Evolutionary conservation across 2,797 vertebrate species (phyloP).

Genomic region (Cirrhinus mrigala): DNA sequence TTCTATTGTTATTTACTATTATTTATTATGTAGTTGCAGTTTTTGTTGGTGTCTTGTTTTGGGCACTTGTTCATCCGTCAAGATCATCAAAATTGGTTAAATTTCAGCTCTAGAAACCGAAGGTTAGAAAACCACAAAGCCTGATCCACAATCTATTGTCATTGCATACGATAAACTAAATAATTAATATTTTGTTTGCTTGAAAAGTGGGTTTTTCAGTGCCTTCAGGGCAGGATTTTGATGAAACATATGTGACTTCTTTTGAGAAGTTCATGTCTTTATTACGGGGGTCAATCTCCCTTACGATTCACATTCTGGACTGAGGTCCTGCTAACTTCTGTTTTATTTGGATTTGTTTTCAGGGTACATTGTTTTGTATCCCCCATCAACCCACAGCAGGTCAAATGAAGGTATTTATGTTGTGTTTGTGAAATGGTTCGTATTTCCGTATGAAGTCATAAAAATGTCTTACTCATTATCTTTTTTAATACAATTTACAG

Average conservation of each 20-base stretch:
- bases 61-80: background rate
- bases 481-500: background rate
- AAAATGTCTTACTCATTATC: background rate
- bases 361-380: background rate
- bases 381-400: too few relatives aligned
- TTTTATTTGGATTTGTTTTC: background rate
- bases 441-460: background rate
- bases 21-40: background rate
- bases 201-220: background rate
- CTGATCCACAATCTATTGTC: background rate
- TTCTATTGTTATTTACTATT: background rate
- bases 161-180: background rate
- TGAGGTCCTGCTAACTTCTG: background rate
- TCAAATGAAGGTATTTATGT: background rate
- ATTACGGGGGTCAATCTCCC: background rate
- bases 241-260: background rate
- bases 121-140: too few relatives aligned
- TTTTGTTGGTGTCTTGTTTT: background rate
- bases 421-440: background rate
- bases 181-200: too few relatives aligned
- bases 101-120: background rate
- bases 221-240: background rate
- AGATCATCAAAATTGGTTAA: too few relatives aligned
- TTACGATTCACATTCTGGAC: background rate
- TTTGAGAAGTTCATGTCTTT: background rate